A percentile compares a stretch with the other conserved stretches of the same genome.
These are phyloP conservation scores for Xenus cinereus DNA, from an alignment of 2,113 vertebrate species.

Conservation along the genomic window DNA sequence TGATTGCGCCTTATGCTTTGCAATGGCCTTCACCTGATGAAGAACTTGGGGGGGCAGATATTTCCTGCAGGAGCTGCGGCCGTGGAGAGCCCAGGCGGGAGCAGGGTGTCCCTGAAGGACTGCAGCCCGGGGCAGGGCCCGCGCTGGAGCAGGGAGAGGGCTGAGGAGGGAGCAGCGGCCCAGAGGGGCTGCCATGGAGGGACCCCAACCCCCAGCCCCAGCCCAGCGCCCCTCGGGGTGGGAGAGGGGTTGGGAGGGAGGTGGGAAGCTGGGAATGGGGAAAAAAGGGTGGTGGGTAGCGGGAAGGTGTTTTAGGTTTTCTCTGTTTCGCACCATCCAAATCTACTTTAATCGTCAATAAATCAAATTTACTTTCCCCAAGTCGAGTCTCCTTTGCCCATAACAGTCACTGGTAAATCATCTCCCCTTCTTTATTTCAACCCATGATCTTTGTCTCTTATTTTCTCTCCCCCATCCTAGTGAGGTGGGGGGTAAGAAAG, in stretches of 20 bases:
- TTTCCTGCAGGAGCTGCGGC: neutral
- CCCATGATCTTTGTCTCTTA: neutral
- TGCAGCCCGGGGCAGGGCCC: neutral
- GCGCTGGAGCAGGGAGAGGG: neutral
- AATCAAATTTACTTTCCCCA: neutral
- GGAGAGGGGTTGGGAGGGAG: rapidly evolving
- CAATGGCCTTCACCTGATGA: neutral
- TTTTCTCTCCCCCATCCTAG: neutral
- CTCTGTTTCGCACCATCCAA: neutral
- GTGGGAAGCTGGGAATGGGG: rapidly evolving
- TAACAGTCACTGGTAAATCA: neutral
- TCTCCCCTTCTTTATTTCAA: neutral
- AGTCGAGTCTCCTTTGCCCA: neutral
- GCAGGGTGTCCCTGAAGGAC: neutral
- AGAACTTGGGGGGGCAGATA: neutral
- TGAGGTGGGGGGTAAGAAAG: neutral
- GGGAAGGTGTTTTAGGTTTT: neutral
- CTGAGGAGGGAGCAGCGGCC: neutral
- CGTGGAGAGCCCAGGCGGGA: neutral
- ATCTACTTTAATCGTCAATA: neutral
- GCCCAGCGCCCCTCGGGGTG: too few species aligned
- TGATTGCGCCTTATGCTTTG: neutral
- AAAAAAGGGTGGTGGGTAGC: neutral
- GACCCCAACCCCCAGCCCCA: too few species aligned
- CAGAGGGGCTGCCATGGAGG: neutral